Conservation (phyloP, 53 echinoderm and acorn worm genomes). For the Echinarachnius parma region DNA sequence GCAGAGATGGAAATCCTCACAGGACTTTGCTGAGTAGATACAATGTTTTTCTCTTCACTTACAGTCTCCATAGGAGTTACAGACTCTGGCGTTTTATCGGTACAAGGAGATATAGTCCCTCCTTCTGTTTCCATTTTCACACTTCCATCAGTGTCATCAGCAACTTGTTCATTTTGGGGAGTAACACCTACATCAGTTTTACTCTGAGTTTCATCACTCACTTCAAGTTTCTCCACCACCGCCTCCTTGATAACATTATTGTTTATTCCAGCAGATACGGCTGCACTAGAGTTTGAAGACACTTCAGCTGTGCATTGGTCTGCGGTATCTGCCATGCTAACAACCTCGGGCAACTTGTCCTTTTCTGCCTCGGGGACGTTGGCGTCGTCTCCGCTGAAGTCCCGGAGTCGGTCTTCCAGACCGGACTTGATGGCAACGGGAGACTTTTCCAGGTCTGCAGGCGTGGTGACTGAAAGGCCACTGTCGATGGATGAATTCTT, state of each 20-base stretch:
- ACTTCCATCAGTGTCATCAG: slow-evolving; percentile 33
- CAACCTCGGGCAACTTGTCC: slow-evolving; percentile 6
- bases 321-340: not conserved
- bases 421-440: slow-evolving; percentile 36
- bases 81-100: not conserved
- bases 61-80: no score
- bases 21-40: no score
- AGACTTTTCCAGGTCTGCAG: slow-evolving; percentile 71
- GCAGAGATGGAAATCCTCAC: no score
- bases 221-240: not conserved
- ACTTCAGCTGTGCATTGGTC: not conserved
- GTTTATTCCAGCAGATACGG: slow-evolving; percentile 10
- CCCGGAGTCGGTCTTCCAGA: slow-evolving; percentile 31
- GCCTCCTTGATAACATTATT: slow-evolving; percentile 32
- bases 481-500: slow-evolving; percentile 95
- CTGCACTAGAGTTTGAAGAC: slow-evolving; percentile 11
- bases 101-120: slow-evolving; percentile 11
- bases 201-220: not conserved
- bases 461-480: slow-evolving; percentile 93
- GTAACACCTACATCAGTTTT: not conserved
- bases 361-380: not conserved
- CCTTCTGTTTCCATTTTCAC: not conserved
- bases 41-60: no score
- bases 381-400: slow-evolving; percentile 9
- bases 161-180: not conserved